Conservation (phyloP, 2,888 invertebrate species). For the Anticlea derivata region DNA sequence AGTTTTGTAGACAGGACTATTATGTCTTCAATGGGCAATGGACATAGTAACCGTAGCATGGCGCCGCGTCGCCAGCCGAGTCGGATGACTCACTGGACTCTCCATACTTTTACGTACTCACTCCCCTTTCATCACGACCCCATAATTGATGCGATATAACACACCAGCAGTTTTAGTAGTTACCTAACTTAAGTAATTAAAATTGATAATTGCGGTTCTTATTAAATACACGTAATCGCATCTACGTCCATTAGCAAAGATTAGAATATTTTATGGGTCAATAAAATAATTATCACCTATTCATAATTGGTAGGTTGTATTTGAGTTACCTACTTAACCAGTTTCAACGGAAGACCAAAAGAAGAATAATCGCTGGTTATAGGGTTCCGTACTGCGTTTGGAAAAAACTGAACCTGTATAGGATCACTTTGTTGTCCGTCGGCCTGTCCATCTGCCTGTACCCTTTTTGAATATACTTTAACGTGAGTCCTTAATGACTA, state of each 20-base stretch:
- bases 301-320: not conserved
- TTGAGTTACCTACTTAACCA: not conserved
- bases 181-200: constrained; percentile 25
- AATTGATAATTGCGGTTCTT: constrained; percentile 19
- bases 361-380: too few relatives aligned
- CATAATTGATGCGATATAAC: constrained; percentile 60
- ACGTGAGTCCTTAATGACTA: too few relatives aligned
- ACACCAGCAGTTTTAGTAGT: constrained; percentile 26
- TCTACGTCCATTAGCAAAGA: not conserved
- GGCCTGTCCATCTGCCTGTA: too few relatives aligned
- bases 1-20: constrained; percentile 6
- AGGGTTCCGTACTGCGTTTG: too few relatives aligned
- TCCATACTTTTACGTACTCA: constrained; percentile 56
- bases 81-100: constrained; percentile 74
- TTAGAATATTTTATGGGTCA: constrained; percentile 6
- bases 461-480: too few relatives aligned
- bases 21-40: constrained; percentile 6
- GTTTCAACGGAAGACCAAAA: constrained; percentile 2
- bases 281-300: constrained; percentile 1
- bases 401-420: too few relatives aligned
- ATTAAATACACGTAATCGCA: not conserved
- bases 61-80: constrained; percentile 79
- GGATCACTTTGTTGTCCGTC: too few relatives aligned
- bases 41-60: constrained; percentile 29
- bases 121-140: constrained; percentile 72